Evolutionary conservation across 1,140 invertebrate genomes (phyloP).

Genomic region (Kradibia gibbosae): DNA sequence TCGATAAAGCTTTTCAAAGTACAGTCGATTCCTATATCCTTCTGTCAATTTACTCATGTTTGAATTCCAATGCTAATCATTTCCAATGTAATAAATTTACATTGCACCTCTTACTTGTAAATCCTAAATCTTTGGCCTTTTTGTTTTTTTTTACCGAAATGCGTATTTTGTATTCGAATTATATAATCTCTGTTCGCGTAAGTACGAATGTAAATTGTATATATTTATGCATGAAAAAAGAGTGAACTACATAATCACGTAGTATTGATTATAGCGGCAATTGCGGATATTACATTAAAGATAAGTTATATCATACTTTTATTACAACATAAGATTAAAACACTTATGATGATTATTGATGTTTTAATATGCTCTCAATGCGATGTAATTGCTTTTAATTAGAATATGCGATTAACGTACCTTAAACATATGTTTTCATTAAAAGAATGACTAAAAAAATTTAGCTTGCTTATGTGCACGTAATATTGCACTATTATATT

Average conservation of each 20-base stretch:
- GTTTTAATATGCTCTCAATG: too few species aligned
- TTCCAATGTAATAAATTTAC: too few species aligned
- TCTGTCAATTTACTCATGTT: not conserved
- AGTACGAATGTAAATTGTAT: not conserved
- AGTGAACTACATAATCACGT: not conserved
- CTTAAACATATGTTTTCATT: too few species aligned
- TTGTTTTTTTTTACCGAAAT: not conserved
- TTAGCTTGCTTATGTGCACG: too few species aligned
- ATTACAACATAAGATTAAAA: not conserved
- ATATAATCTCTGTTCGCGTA: not conserved
- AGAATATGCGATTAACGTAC: too few species aligned
- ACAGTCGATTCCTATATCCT: not conserved
- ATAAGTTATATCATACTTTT: not conserved
- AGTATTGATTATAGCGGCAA: not conserved
- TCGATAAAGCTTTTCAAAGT: not conserved
- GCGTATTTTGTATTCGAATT: not conserved
- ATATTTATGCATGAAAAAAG: not conserved
- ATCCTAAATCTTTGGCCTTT: too few species aligned
- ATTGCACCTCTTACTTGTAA: too few species aligned
- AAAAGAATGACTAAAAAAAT: too few species aligned
- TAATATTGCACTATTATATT: too few species aligned
- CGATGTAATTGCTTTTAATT: too few species aligned
- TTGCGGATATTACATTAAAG: not conserved
- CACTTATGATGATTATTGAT: too few species aligned
- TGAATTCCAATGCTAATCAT: too few species aligned